Evolutionary conservation across 2,797 vertebrate species (phyloP), one percentile per base, ranked within the genome.

Genomic region (Nannoperca obscura): DNA sequence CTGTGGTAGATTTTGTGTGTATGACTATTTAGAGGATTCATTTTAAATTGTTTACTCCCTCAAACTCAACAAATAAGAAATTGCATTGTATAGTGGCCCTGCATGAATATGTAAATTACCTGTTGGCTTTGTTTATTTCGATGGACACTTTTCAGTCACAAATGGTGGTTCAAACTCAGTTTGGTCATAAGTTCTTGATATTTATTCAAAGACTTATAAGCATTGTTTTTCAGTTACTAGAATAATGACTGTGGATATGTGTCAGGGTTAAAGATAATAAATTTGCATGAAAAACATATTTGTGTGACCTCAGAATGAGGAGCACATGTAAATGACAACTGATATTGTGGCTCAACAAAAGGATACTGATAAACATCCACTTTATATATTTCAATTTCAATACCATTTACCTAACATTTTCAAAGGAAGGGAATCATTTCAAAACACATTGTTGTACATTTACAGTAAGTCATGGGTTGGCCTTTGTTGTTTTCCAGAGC

Each of bases 311-410:
- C 57, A 80, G 71, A 70, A 88, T 44, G 24, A 83, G 64, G 57
- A 32, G 15, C 20, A 46, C 74, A 91, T 93, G 88, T 91, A 92
- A 92, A 92, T 91, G 68, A 83, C 91, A 92, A 90, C 89, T 77
- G 88, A 71, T 88, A 44, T 63, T 7, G 40, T 24, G 10, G 38
- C 65, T 57, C 49, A 86, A 90, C 88, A 89, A 85, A 76, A 76
- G 86, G 69, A 84, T 52, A 80, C 49, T 80, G 80, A 88, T 59
- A 83, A 20, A 63, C 55, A 71, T 58, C 59, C 68, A 59, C 53
- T 42, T 32, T 59, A 44, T 47, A 52, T 50, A 84, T 82, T 88
- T 81, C 84, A 72, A 93, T 94, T 88, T 89, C 58, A 83, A 55
- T 82, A 24, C 27, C 8, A 93, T 90, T 94, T 92, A 80, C 88